Evolutionary conservation across 2,888 invertebrate species (phyloP), one percentile per base, ranked within the genome.

Genomic region (Spodoptera picta): DNA sequence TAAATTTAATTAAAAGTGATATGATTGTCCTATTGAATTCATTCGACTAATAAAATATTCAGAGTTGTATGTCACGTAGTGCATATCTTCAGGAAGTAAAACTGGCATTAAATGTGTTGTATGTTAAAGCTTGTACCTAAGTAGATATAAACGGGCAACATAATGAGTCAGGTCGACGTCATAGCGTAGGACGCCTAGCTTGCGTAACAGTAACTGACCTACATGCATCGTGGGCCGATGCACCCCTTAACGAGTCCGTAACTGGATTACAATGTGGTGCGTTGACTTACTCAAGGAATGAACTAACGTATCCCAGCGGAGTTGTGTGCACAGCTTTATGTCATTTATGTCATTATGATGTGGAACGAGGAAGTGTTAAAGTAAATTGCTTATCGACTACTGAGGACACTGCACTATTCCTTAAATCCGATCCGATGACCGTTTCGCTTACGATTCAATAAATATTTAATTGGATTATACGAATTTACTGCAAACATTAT

Each of bases 161-260:
- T 74, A 76, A 79, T 80, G 79, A 83, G 72, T 82, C 69, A 79
- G 75, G 54, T 49, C 48, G 52, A 81, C 81, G 85, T 83, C 83
- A 84, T 69, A 62, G 65, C 67, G 64, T 77, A 85, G 85, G 84
- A 86, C 77, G 80, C 81, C 82, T 83, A 77, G 73, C 79, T 86
- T 85, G 83, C 83, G 83, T 85, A 85, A 85, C 81, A 82, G 83
- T 64, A 87, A 88, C 87, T 91, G 90, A 92, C 92, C 91, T 91
- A 92, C 86, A 91, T 92, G 85, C 82, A 82, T 64, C 70, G 82
- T 78, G 80, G 87, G 86, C 80, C 86, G 86, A 89, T 91, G 91
- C 90, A 90, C 88, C 87, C 87, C 83, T 81, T 82, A 63, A 61
- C 76, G 76, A 67, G 75, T 71, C 78, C 79, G 81, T 92, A 92